Evolutionary conservation across 2,888 invertebrate genomes (phyloP).

Genomic region (Apantesis nais): DNA sequence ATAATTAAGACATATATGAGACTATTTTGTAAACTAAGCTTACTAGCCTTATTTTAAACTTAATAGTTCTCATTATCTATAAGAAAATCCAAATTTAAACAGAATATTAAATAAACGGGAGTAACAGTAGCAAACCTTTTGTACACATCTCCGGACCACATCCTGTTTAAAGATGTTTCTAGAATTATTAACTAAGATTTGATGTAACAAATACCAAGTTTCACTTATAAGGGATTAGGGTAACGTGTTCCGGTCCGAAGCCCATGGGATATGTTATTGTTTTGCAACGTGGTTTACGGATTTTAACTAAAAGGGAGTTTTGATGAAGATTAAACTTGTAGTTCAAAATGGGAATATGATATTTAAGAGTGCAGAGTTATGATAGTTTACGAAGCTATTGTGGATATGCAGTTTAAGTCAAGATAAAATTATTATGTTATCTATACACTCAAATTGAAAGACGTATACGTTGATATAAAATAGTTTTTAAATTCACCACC

Average conservation of each 20-base stretch:
- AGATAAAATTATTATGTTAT: neutral
- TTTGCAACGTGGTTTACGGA: conserved; percentile 50
- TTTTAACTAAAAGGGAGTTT: conserved; percentile 44
- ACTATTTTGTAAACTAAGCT: neutral
- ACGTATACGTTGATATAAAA: neutral
- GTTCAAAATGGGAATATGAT: conserved; percentile 32
- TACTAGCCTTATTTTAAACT: neutral
- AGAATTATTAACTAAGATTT: conserved; percentile 86
- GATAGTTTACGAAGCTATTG: conserved; percentile 12
- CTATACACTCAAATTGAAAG: neutral
- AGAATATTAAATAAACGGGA: conserved; percentile 19
- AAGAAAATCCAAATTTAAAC: conserved; percentile 31
- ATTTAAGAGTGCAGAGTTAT: conserved; percentile 29
- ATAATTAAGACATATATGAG: neutral
- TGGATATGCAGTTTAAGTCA: neutral
- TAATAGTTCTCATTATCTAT: conserved; percentile 27
- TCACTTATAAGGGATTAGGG: conserved; percentile 70
- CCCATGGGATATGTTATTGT: conserved; percentile 74
- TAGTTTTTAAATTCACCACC: neutral
- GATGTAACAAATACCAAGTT: conserved; percentile 78
- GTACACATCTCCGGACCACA: conserved; percentile 68
- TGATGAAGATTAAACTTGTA: conserved; percentile 40
- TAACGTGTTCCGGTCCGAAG: conserved; percentile 74
- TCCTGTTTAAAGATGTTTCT: conserved; percentile 83
- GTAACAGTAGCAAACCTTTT: conserved; percentile 51